Base-by-base conservation (phyloP, 2,888 invertebrate genomes). In the Mesorhabditis spiculigera region DNA sequence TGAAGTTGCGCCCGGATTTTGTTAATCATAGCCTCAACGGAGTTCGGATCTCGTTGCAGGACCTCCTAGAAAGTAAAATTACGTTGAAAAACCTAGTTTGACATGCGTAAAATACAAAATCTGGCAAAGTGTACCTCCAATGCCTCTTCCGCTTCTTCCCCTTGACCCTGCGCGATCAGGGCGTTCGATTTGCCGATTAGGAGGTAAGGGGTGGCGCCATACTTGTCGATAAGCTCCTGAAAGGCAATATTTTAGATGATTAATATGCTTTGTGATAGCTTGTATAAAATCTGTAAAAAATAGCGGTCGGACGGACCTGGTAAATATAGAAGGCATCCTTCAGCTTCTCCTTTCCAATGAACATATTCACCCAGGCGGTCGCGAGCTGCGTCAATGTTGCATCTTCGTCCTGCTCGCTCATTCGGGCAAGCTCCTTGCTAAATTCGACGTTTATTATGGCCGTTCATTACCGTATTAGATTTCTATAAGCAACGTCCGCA, bases 291-390 rank as follows among this genome's bases (percentile, higher is more conserved):
- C 6, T 10, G 50, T n/a, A n/a, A n/a, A n/a, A n/a, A n/a, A n/a
- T n/a, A n/a, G n/a, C n/a, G n/a, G n/a, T n/a, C n/a, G n/a, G n/a
- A n/a, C n/a, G n/a, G n/a, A n/a, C 50, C n/a, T 97, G 93, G 82
- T 93, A 93, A 80, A 96, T 96, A 88, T 96, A 97, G 88, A 93
- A 96, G 0, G 97, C 97, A 87, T 98, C 98, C 87, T 96, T 95
- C 67, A 95, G 90, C 83, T 97, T 97, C 45, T 97, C 95, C 0
- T 94, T 94, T 8, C 96, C 94, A 87, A 91, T 90, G 43, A 91
- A 90, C 74, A 96, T 89, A 85, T 95, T 93, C 8, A 96, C 90
- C 95, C 96, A 97, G 13, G 95, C 96, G 83, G 93, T 93, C 0
- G 95, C 92, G 58, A 99, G 88, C 86, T 98, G 97, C 0, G 96